These are phyloP conservation scores for Entomobrya multifasciata DNA, from an alignment of 2,888 invertebrate genomes.

Conservation along the genomic window DNA sequence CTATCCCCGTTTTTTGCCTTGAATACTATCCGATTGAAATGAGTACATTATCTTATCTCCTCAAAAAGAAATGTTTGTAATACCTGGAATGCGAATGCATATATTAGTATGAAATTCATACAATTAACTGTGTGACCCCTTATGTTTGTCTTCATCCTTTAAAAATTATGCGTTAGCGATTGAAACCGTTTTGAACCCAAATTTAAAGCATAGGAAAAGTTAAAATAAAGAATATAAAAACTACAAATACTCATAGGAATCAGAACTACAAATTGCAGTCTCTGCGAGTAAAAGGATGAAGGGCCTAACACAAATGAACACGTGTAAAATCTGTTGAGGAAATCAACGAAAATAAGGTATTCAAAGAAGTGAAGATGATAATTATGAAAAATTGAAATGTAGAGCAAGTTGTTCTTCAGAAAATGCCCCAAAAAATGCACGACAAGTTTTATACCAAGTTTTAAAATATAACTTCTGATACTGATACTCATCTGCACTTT, in stretches of 20 bases:
- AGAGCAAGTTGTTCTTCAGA: too few relatives aligned
- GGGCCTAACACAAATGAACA: slow-evolving; percentile 7
- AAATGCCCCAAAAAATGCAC: too few relatives aligned
- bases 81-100: slow-evolving; percentile 3
- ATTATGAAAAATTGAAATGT: too few relatives aligned
- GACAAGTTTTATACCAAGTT: too few relatives aligned
- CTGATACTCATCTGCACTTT: neutral
- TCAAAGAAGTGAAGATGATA: slow-evolving; percentile 2
- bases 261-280: slow-evolving; percentile 25
- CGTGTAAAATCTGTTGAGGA: neutral
- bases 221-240: neutral
- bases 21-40: neutral
- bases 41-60: slow-evolving; percentile 9
- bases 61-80: neutral
- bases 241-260: slow-evolving; percentile 8
- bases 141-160: neutral
- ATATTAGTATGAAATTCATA: too few relatives aligned
- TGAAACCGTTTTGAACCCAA: neutral
- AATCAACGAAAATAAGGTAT: slow-evolving; percentile 12
- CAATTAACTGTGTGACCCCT: slow-evolving; percentile 40
- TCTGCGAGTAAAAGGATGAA: slow-evolving; percentile 24
- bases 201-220: too few relatives aligned
- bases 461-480: neutral
- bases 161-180: neutral
- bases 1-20: neutral